A percentile compares a stretch with the other conserved stretches of the same genome.
These are phyloP conservation scores for Eupithecia tripunctaria DNA, from an alignment of 2,888 invertebrate species.

Conservation along the genomic window DNA sequence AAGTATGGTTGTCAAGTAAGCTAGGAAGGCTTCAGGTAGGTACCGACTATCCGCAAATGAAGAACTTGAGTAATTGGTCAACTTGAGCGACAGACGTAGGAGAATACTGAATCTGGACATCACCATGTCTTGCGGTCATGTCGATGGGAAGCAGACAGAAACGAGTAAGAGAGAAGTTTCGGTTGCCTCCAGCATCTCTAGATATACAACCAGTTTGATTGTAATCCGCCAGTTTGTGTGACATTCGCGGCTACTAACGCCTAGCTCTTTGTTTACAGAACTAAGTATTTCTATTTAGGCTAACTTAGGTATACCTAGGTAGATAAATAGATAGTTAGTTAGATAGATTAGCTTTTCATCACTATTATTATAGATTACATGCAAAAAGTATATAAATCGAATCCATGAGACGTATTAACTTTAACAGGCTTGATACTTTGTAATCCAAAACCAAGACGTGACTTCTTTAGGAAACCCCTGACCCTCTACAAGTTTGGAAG, in stretches of 20 bases:
- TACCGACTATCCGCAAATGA: not conserved
- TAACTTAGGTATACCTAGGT: not conserved
- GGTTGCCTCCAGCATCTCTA: not conserved
- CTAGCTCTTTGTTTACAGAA: not conserved
- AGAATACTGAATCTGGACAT: not conserved
- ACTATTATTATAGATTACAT: not conserved
- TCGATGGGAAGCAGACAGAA: not conserved
- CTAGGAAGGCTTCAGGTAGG: not conserved
- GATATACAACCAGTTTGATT: not conserved
- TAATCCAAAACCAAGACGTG: not conserved
- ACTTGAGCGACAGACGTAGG: not conserved
- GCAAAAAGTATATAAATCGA: not conserved
- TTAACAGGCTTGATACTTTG: not conserved
- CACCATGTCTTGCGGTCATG: not conserved
- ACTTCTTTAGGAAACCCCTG: not conserved
- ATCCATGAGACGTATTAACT: not conserved
- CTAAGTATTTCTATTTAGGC: not conserved
- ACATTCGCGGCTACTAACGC: not conserved
- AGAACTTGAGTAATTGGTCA: not conserved
- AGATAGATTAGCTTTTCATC: conserved; percentile 2
- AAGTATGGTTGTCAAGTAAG: not conserved
- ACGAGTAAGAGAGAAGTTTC: not conserved
- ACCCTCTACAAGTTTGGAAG: not conserved
- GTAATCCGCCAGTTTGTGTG: not conserved
- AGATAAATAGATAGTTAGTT: not conserved